Percentiles rank a stretch among this genome's conserved stretches.
Evolutionary conservation across 2,113 vertebrate species (phyloP).

Genomic region (Pterocles orientalis): DNA sequence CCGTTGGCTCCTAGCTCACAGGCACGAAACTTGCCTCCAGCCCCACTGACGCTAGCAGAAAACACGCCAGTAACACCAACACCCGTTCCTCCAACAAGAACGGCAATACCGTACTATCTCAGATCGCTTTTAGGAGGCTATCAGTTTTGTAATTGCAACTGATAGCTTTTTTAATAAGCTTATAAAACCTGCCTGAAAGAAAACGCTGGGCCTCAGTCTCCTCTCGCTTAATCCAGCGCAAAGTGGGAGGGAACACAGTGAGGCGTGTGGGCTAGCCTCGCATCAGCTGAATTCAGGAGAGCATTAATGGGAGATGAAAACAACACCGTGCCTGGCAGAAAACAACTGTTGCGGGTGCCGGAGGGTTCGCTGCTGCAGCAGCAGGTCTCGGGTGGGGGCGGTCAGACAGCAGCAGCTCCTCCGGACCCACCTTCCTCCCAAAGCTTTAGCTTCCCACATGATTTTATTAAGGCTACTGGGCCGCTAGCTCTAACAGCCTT

Average conservation of each 20-base stretch:
- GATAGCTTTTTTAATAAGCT: background rate
- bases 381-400: background rate
- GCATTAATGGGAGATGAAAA: background rate
- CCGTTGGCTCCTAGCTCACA: background rate
- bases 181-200: background rate
- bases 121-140: accelerated
- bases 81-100: background rate
- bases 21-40: background rate
- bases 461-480: background rate
- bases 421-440: too few species aligned
- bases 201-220: background rate
- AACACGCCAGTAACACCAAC: accelerated
- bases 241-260: background rate
- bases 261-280: background rate
- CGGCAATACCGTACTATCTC: accelerated
- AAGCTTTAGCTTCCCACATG: background rate
- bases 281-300: background rate
- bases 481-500: background rate
- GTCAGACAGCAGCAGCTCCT: background rate
- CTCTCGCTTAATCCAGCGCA: accelerated
- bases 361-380: too few species aligned
- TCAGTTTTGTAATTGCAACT: background rate
- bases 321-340: background rate
- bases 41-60: background rate
- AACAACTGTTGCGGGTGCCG: background rate